These are phyloP conservation scores for Styela plicata DNA, from an alignment of 23 tunicate genomes.

Conservation along the genomic window DNA sequence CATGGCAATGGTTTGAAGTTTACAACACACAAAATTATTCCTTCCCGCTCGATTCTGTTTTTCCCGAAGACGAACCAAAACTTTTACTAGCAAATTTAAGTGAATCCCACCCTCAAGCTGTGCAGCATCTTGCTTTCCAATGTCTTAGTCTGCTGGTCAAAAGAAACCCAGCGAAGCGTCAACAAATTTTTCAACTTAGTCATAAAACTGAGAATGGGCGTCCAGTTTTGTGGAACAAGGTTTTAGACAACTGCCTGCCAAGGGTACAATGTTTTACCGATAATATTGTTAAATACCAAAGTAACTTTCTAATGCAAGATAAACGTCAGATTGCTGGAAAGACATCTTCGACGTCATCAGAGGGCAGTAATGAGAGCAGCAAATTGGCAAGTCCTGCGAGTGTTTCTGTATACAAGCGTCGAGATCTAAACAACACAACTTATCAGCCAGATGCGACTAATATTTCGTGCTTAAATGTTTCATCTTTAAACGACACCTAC, in stretches of 20 bases:
- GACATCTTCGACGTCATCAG: background rate
- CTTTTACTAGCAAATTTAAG: constrained; percentile 40
- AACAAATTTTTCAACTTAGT: constrained; percentile 37
- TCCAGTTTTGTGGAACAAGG: constrained; percentile 42
- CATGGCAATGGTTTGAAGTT: constrained; percentile 68
- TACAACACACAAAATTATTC: constrained; percentile 44
- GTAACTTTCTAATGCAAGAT: background rate
- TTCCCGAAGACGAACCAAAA: constrained; percentile 58
- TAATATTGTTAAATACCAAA: background rate
- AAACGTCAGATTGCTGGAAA: background rate
- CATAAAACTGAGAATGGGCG: constrained; percentile 26
- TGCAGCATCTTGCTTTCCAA: constrained; percentile 82
- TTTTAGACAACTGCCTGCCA: constrained; percentile 51
- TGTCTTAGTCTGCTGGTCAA: constrained; percentile 31
- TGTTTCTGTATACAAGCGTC: constrained; percentile 4
- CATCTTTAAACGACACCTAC: constrained; percentile 9
- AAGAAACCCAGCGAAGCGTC: constrained; percentile 38
- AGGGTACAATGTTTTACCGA: background rate
- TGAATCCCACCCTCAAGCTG: constrained; percentile 39
- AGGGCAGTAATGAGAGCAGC: background rate
- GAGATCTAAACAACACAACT: background rate
- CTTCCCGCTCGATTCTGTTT: constrained; percentile 61
- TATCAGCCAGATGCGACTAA: background rate
- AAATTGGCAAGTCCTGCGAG: background rate
- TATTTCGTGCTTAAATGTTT: constrained; percentile 19